These are phyloP conservation scores for Archivesica marissinica DNA, from an alignment of 1,140 invertebrate species.

Conservation along the genomic window DNA sequence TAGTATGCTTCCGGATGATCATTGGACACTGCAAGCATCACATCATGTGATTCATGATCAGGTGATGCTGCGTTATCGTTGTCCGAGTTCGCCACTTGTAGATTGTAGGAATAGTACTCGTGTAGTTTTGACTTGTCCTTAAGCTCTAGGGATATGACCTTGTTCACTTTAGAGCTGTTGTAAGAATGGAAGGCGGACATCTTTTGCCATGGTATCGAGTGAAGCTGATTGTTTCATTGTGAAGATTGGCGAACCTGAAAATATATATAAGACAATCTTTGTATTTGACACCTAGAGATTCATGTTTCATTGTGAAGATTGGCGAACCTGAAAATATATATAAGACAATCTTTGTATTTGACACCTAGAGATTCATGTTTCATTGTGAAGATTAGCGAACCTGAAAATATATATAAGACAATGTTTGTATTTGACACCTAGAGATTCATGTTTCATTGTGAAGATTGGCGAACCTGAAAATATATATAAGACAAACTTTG, in stretches of 20 bases:
- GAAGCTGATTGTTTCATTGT: slow-evolving; percentile 3
- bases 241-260: neutral
- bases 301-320: no score
- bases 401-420: no score
- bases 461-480: no score
- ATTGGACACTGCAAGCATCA: neutral
- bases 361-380: no score
- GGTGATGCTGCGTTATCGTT: neutral
- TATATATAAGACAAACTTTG: no score
- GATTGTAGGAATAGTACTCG: slow-evolving; percentile 4
- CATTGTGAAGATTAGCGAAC: no score
- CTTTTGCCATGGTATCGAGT: slow-evolving; percentile 37
- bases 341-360: no score
- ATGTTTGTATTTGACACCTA: no score
- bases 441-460: no score
- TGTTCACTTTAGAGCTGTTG: slow-evolving; percentile 31
- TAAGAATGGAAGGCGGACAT: slow-evolving; percentile 3
- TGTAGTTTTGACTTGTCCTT: neutral
- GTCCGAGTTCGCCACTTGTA: slow-evolving; percentile 22
- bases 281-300: no score
- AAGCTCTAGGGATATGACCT: slow-evolving; percentile 13
- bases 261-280: slow-evolving; percentile 12
- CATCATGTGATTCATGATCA: slow-evolving; percentile 26
- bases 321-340: no score
- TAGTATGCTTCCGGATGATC: slow-evolving; percentile 81